Evolutionary conservation across 2,113 vertebrate genomes (phyloP), one percentile per base, ranked within the genome.

Genomic region (Daubentonia madagascariensis): DNA sequence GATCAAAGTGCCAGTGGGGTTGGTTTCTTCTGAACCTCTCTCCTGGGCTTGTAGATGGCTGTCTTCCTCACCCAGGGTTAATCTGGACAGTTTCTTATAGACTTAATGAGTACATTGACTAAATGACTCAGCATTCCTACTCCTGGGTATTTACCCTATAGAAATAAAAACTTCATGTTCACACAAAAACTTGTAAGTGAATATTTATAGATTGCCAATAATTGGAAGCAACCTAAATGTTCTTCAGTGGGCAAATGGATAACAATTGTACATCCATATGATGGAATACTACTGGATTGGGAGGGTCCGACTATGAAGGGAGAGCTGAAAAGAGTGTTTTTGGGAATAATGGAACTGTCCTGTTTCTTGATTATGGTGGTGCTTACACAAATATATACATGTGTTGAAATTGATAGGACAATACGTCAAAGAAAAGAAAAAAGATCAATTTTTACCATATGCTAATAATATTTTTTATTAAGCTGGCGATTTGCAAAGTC

Each of bases 401-500:
- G 52, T 70, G 45, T 93, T 80, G 68, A 83, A 54, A 70, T 18
- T 57, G 32, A 63, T 63, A 80, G 45, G 87, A 17, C 16, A 40
- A 28, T 72, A 22, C 9, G 45, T 3, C 12, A 25, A 23, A 59
- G 40, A 43, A 17, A 67, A 63, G 18, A 10, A 48, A 37, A 59
- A 25, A 59, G 6, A 45, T 37, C 3, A 68, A 14, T 96, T 96
- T 96, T 87, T 94, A 75, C 43, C 90, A 0, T 85, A 50, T 28
- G n/a, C 43, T 52, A 45, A 50, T 94, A 68, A 76, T 32, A 57
- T 79, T 65, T 61, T 80, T 86, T 40, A 54, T 75, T 57, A 63
- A 85, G 22, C 61, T 59, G 22, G 11, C 78, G 25, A 87, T 95
- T 94, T 97, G 43, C 35, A 89, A 96, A 48, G n/a, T 86, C 25